Evolutionary conservation across 2,113 vertebrate species (phyloP).

Genomic region (Pterocles orientalis): DNA sequence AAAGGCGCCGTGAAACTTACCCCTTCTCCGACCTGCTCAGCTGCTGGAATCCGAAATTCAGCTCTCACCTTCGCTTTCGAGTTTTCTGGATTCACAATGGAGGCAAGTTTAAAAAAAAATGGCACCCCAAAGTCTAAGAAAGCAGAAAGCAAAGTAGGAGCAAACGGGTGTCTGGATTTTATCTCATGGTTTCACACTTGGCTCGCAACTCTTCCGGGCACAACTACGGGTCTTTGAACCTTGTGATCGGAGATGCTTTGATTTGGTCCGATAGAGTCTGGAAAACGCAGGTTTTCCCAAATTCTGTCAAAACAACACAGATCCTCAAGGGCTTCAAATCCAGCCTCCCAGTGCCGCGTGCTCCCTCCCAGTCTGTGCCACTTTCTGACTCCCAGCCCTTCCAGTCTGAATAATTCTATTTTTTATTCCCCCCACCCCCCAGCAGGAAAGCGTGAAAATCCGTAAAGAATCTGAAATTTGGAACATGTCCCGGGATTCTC

Average conservation of each 20-base stretch:
- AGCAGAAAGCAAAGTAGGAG: neutral
- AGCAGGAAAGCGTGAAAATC: neutral
- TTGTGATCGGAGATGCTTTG: accelerated
- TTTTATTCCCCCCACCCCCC: neutral
- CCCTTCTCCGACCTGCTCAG: neutral
- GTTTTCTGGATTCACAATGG: neutral
- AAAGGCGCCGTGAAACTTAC: neutral
- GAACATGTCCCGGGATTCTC: neutral
- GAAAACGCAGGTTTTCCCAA: neutral
- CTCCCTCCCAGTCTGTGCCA: neutral
- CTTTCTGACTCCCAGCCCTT: neutral
- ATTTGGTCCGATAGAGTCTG: neutral
- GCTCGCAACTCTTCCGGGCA: neutral
- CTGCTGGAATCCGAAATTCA: neutral
- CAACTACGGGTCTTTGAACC: neutral
- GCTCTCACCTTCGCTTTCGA: neutral
- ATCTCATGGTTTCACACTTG: neutral
- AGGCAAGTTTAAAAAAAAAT: neutral
- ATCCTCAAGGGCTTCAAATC: neutral
- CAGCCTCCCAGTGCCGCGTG: neutral
- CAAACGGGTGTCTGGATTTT: neutral
- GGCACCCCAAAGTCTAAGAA: neutral
- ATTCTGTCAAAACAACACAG: neutral
- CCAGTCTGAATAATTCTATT: neutral
- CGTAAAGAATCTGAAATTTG: accelerated